A percentile compares a stretch with the other conserved stretches of the same genome.
Evolutionary conservation across 2,888 invertebrate genomes (phyloP).

Genomic region (Enchytraeus crypticus): DNA sequence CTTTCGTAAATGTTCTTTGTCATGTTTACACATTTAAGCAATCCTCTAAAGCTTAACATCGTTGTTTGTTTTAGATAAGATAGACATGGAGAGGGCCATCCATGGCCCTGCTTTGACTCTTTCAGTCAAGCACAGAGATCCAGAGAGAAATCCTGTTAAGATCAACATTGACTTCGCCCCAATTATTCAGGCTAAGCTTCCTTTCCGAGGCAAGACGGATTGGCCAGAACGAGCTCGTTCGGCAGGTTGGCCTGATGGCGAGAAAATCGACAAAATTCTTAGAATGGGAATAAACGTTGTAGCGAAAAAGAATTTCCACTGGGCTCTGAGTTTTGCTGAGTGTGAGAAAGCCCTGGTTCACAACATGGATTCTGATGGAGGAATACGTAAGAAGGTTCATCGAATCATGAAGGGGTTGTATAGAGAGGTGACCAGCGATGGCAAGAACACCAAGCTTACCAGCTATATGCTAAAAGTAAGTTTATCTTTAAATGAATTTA

Average conservation of each 20-base stretch:
- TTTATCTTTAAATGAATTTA: neutral
- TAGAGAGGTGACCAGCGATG: neutral
- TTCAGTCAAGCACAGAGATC: neutral
- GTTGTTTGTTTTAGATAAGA: neutral
- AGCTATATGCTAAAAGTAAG: slow-evolving; percentile 8
- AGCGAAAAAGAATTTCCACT: slow-evolving; percentile 16
- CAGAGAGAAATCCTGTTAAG: neutral
- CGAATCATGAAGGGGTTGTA: slow-evolving; percentile 20
- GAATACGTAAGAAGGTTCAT: slow-evolving; percentile 18
- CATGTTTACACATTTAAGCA: too few relatives aligned
- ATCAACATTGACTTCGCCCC: slow-evolving; percentile 7
- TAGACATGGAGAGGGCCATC: neutral
- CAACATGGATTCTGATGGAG: slow-evolving; percentile 15
- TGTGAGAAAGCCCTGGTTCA: slow-evolving; percentile 13
- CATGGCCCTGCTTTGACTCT: slow-evolving; percentile 10
- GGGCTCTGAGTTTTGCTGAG: slow-evolving; percentile 14
- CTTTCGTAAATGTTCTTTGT: too few relatives aligned
- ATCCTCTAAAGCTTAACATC: too few relatives aligned
- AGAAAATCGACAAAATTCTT: slow-evolving; percentile 8
- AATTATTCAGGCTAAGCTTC: neutral
- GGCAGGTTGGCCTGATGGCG: slow-evolving; percentile 10
- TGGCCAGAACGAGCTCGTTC: slow-evolving; percentile 4
- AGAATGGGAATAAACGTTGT: slow-evolving; percentile 7
- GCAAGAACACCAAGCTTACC: neutral
- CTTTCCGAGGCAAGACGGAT: neutral